Evolutionary conservation across 2,888 invertebrate species (phyloP), one percentile per base, ranked within the genome.

Genomic region (Gastracanthus pulcherrimus): DNA sequence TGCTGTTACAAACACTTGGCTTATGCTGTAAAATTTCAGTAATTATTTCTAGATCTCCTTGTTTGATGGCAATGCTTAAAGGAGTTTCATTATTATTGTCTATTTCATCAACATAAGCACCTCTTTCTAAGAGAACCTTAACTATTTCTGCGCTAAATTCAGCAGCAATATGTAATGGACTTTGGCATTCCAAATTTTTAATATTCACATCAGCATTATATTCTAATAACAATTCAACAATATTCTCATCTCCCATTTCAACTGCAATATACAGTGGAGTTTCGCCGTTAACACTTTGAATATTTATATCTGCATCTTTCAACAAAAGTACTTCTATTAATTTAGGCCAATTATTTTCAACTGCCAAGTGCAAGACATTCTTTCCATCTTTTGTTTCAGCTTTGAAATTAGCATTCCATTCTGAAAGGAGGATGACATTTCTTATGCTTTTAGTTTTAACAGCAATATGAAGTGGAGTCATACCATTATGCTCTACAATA

Each of bases 291-390:
- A 51, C 7, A 13, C 67, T 77, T 51, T 36, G 26, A 19, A 23
- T 19, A 69, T 72, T 67, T 3, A 74, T n/a, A 62, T 69, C 9
- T 23, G 62, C 67, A 19, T 19, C 29, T 62, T 67, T 77, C 13
- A 6, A 0, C n/a, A 81, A 4, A 29, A 81, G 41, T 26, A 62
- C 58, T 69, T 72, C 55, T 11, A 74, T 60, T 23, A 81, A 60
- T 51, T 67, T 23, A 16, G 16, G 13, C 67, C 74, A 77, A 51
- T 62, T 26, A 62, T 77, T 58, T 74, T 74, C 62, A 29, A 78
- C 48, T 41, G 81, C 81, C 11, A 77, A 29, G 19, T 81, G 77
- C 16, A 81, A 74, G 38, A 74, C 16, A 60, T 62, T 78, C 38
- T 67, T 72, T 16, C 77, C 81, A 34, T 74, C 69, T 55, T 51